Percentiles rank a stretch among this genome's conserved stretches.
These are phyloP conservation scores for Drosophila formosana DNA, from an alignment of 2,888 invertebrate species.

Conservation along the genomic window DNA sequence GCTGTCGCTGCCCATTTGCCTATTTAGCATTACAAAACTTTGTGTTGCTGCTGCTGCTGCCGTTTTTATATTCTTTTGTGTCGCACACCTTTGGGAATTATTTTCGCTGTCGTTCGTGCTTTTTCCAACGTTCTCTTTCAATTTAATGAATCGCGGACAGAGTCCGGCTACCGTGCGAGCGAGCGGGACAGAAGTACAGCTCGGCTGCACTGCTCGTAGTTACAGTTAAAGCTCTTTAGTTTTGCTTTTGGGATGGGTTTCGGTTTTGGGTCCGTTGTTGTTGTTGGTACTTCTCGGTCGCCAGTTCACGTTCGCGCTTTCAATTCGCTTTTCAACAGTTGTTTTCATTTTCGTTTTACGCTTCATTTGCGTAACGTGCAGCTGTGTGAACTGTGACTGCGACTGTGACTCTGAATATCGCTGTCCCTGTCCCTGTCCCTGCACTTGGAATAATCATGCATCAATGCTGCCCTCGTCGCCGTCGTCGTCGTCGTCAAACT, in stretches of 20 bases:
- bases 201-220: conserved; percentile 44
- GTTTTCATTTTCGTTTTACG: conserved; percentile 66
- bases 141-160: conserved; percentile 62
- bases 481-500: conserved; percentile 15
- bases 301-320: conserved; percentile 36
- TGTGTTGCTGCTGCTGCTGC: conserved; percentile 10
- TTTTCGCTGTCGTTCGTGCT: conserved; percentile 77
- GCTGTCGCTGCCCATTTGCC: conserved; percentile 34
- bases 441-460: conserved; percentile 59
- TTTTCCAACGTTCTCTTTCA: conserved; percentile 74
- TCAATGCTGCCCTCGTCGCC: conserved; percentile 43
- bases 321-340: conserved; percentile 74
- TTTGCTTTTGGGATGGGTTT: conserved; percentile 13
- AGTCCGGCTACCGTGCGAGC: conserved; percentile 39
- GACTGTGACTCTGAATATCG: conserved; percentile 35
- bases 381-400: conserved; percentile 59
- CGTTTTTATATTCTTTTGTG: conserved; percentile 47
- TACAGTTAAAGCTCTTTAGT: conserved; percentile 62
- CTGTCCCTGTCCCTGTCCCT: conserved; percentile 48
- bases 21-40: conserved; percentile 78
- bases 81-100: conserved; percentile 48
- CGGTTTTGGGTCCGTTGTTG: conserved; percentile 1
- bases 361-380: conserved; percentile 72
- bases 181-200: conserved; percentile 19
- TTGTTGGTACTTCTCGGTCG: neutral